phyloP scores from a whole-genome alignment of 1,140 invertebrate species.

The Araneus ventricosus region DNA sequence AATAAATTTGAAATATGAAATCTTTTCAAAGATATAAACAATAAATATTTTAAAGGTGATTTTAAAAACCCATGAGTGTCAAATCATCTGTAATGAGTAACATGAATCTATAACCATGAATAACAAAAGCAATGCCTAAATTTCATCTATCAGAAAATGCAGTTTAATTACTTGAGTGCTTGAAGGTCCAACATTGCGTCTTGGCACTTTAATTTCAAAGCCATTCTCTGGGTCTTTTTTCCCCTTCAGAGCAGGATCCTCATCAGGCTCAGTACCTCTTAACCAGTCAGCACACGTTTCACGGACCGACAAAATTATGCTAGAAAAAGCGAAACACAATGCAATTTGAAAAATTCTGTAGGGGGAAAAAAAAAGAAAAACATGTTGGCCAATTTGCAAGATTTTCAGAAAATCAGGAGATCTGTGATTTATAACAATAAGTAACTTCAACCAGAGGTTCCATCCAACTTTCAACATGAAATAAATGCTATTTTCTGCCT shows the following conservation, averaged over 20 bases:
- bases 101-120: not conserved
- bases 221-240: slow-evolving; percentile 96
- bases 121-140: too few species aligned
- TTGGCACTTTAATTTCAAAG: slow-evolving; percentile 94
- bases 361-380: too few species aligned
- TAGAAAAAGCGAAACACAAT: slow-evolving; percentile 79
- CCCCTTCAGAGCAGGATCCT: slow-evolving; percentile 95
- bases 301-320: slow-evolving; percentile 95
- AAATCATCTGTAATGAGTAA: not conserved
- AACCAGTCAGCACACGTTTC: slow-evolving; percentile 99
- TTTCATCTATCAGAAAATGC: not conserved
- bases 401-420: too few species aligned
- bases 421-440: too few species aligned
- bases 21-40: too few species aligned
- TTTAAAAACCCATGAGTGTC: not conserved
- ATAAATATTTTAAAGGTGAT: too few species aligned
- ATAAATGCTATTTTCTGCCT: too few species aligned
- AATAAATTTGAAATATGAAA: too few species aligned
- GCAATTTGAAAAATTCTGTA: too few species aligned
- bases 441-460: too few species aligned
- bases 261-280: slow-evolving; percentile 92
- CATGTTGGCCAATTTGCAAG: too few species aligned
- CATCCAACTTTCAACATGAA: too few species aligned
- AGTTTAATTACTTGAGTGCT: slow-evolving; percentile 81
- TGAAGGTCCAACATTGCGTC: slow-evolving; percentile 91